Percentiles rank a stretch among this genome's conserved stretches.
phyloP scores from a whole-genome alignment of 2,113 vertebrate genomes.

The Leucoraja erinaceus region DNA sequence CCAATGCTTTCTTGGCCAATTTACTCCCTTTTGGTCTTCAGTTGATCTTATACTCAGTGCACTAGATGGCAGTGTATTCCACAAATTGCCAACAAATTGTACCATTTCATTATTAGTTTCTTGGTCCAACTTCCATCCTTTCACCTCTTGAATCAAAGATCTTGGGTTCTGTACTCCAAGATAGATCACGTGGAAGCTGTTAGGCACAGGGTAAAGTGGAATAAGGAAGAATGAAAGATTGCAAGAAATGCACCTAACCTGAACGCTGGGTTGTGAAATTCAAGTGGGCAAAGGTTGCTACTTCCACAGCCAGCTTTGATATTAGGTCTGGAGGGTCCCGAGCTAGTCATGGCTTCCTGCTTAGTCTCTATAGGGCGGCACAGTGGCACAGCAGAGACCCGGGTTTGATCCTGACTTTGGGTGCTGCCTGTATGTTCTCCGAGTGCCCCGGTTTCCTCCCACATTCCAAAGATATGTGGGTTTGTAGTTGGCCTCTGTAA shows the following conservation, averaged over 20 bases:
- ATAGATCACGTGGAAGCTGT: neutral
- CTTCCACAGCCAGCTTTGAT: neutral
- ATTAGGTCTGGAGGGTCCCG: neutral
- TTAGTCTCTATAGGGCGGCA: neutral
- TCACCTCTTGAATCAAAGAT: neutral
- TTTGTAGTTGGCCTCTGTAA: too few relatives aligned
- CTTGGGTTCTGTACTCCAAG: neutral
- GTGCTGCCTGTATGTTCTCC: too few relatives aligned
- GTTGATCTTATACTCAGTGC: neutral
- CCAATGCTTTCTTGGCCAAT: neutral
- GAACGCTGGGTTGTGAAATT: too few relatives aligned
- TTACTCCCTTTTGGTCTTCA: neutral
- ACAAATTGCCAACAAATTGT: neutral
- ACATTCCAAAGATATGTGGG: too few relatives aligned
- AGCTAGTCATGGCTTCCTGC: neutral
- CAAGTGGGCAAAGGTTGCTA: neutral
- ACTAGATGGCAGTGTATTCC: conserved; percentile 8
- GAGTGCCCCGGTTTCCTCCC: too few relatives aligned
- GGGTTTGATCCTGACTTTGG: too few relatives aligned
- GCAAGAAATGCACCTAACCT: neutral
- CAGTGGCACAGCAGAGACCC: too few relatives aligned
- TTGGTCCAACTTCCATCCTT: neutral
- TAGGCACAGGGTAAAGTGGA: neutral
- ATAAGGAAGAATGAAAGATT: neutral
- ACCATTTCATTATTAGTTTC: neutral